Base-by-base conservation (phyloP, 2,797 vertebrate genomes). In the Naso thynnoides region DNA sequence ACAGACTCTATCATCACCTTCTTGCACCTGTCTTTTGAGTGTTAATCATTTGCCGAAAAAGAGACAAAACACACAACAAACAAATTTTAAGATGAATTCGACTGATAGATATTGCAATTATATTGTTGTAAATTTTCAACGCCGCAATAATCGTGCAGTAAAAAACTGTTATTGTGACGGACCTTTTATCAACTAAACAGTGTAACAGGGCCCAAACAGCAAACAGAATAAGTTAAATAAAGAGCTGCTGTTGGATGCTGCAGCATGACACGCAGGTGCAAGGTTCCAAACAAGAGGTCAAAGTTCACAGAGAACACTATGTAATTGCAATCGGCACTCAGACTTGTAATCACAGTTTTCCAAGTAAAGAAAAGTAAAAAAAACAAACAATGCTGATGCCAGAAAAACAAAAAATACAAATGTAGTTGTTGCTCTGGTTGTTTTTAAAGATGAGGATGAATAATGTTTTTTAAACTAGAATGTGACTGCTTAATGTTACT, bases 201-300 rank as follows among this genome's bases (percentile, higher is more conserved):
- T 19, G 1, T 42, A 23, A 55, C 72, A 39, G 6, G 56, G 11
- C 3, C 14, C 44, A 18, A 48, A 33, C 47, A 3, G 42, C 8
- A 56, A 13, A 50, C 11, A 31, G 42, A 49, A 68, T 47, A 49
- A 19, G 10, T 23, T n/a, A 0, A 38, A 57, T 41, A 53, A 41
- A 66, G 27, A 52, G 31, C 54, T 49, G 31, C 13, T 56, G 26
- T 21, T 68, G 44, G 33, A 71, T 68, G 33, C 36, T 62, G 55
- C 48, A 55, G 56, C 55, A 19, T 10, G 74, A 55, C 63, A 60
- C 47, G 47, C 62, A 82, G 59, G 36, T 59, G 27, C 26, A 47
- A 53, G 45, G 39, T 56, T 72, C 38, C 55, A 78, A 24, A 67
- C 42, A 24, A 36, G 11, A 33, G 56, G 74, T 76, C 60, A 70